A percentile compares a stretch with the other conserved stretches of the same genome.
Evolutionary conservation across 1,140 invertebrate genomes (phyloP).

Genomic region (Drosophila mojavensis): DNA sequence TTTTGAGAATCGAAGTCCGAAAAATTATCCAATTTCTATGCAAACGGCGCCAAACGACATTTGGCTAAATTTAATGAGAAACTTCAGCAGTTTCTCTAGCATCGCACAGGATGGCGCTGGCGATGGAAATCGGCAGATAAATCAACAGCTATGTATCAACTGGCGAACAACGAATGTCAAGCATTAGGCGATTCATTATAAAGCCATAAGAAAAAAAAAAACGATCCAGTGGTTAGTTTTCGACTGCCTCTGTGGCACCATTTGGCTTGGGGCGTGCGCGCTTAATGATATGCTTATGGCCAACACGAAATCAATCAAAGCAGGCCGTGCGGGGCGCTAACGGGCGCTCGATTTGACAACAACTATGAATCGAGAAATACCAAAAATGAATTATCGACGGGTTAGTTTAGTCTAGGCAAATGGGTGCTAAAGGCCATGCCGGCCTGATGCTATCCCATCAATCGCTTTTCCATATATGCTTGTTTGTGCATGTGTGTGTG

Average conservation of each 20-base stretch:
- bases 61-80: slow-evolving; percentile 1
- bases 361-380: slow-evolving; percentile 29
- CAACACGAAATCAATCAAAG: slow-evolving; percentile 42
- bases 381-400: slow-evolving; percentile 41
- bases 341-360: slow-evolving; percentile 37
- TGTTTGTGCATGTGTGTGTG: too few species aligned
- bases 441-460: slow-evolving; percentile 23
- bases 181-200: slow-evolving; percentile 47
- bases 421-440: slow-evolving; percentile 3
- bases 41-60: slow-evolving; percentile 15
- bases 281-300: slow-evolving; percentile 67
- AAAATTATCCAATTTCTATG: neutral
- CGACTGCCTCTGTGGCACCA: slow-evolving; percentile 9
- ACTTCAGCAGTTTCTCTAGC: neutral
- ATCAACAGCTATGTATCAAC: slow-evolving; percentile 22
- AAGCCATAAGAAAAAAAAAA: slow-evolving; percentile 57
- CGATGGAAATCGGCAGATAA: slow-evolving; percentile 11
- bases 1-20: neutral
- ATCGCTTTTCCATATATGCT: slow-evolving; percentile 7
- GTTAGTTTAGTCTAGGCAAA: neutral
- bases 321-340: slow-evolving; percentile 30
- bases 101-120: neutral
- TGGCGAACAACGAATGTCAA: slow-evolving; percentile 37
- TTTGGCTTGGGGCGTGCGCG: slow-evolving; percentile 23
- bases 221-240: slow-evolving; percentile 11